Base-by-base conservation (phyloP, 2,113 vertebrate species). In the Sphyrna mokarran region DNA sequence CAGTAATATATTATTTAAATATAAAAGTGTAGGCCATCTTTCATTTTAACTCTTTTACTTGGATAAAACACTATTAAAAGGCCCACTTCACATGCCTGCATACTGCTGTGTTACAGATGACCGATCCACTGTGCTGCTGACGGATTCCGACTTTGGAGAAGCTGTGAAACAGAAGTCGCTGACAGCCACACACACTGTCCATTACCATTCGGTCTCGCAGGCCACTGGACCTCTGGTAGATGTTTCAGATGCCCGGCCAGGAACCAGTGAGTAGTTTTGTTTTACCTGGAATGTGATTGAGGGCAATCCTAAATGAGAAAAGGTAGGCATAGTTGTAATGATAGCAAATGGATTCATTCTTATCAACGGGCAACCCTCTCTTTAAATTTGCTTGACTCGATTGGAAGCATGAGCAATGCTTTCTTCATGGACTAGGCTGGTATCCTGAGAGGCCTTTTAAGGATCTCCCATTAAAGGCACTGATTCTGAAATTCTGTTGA, bases 161-260 rank as follows among this genome's bases (percentile, higher is more conserved):
- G 98, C 98, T 0, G 98, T 98, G 72, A 99, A 99, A 96, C 99
- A 99, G 96, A 99, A 99, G 97, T 99, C 99, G 23, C 98, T 99
- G 97, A 99, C 99, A 0, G 99, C 99, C 96, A 99, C 99, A 22
- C 99, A 99, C 97, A 99, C 99, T 0, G 99, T 99, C 95, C 99
- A 99, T 96, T 99, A 99, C 97, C 99, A 99, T 96, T 99, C 99
- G 0, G 98, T 99, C 96, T 99, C 99, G 72, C 99, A 99, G 97
- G 98, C 99, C 96, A 99, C 99, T 0, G 99, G 99, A 96, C 99
- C 99, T 0, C 97, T 99, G 95, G 99, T 99, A 97, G 99, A 99
- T 29, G 99, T 99, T 96, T 99, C 99, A 40, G 99, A 99, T 54
- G 99, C 99, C 96, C 98, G 99, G 96, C 99, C 99, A 78, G 99